Percentiles rank a stretch among this genome's conserved stretches.
Evolutionary conservation across 2,888 invertebrate genomes (phyloP).

Genomic region (Fragum whitleyi): DNA sequence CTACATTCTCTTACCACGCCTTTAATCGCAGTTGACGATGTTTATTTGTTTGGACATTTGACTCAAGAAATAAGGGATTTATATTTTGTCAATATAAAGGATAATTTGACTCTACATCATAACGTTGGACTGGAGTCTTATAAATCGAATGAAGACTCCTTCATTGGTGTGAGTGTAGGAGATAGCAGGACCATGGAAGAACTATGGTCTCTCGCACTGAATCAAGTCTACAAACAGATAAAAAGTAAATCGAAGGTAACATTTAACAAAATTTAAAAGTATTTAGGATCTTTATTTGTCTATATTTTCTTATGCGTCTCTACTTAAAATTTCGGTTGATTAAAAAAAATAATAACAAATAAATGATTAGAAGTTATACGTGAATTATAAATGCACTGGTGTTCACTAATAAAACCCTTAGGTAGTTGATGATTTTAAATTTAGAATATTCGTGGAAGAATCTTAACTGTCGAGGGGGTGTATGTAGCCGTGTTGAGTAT

Average conservation of each 20-base stretch:
- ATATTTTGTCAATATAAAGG: conserved; percentile 9
- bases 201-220: conserved; percentile 9
- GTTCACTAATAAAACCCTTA: too few relatives aligned
- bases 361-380: too few relatives aligned
- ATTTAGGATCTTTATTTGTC: too few relatives aligned
- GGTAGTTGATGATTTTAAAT: too few relatives aligned
- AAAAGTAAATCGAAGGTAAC: neutral
- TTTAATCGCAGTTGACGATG: conserved; percentile 81
- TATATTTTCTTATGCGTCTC: too few relatives aligned
- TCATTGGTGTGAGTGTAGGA: neutral
- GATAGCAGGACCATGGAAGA: conserved; percentile 7
- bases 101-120: conserved; percentile 7
- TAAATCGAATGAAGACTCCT: neutral
- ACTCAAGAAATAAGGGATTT: conserved; percentile 12
- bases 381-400: too few relatives aligned
- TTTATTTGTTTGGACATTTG: conserved; percentile 78
- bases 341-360: too few relatives aligned
- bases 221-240: neutral
- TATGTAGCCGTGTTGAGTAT: too few relatives aligned
- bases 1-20: conserved; percentile 70
- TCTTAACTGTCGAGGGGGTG: too few relatives aligned
- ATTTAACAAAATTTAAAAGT: too few relatives aligned
- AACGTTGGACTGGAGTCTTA: neutral
- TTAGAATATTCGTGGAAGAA: too few relatives aligned
- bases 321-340: too few relatives aligned